Base-by-base conservation (phyloP, 2,888 invertebrate genomes). In the Leptogaster cylindrica region DNA sequence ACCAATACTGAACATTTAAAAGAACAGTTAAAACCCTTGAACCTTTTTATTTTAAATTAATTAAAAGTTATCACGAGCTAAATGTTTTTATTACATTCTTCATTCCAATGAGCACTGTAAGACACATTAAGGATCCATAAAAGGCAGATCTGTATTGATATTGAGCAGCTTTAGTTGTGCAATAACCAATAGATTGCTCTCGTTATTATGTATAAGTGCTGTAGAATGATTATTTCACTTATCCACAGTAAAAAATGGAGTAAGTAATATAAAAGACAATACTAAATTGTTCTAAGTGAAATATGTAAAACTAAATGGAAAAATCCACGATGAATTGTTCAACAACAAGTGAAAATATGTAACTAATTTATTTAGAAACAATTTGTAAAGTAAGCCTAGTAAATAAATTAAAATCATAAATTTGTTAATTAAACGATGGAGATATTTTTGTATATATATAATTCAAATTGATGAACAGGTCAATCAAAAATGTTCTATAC, bases 251-350 rank as follows among this genome's bases (percentile, higher is more conserved):
- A 52, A 52, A 18, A 28, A 31, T n/a, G n/a, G n/a, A n/a, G n/a
- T n/a, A 52, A 52, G 31, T 52, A 52, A 52, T 52, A 52, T 52
- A 52, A 52, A 52, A 52, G 52, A 52, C 52, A 52, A 52, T 52
- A 52, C 52, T 14, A 52, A 16, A 52, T 52, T 52, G 52, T 52
- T 52, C 33, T 52, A 52, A 52, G 52, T 18, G 8, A 18, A 52
- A 52, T 27, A 50, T 27, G 28, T 50, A 50, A 23, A 50, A 14
- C 12, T 33, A 33, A 52, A 52, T 28, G 12, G 18, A 52, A 28
- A 33, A 31, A 10, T n/a, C n/a, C n/a, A n/a, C n/a, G n/a, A n/a
- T n/a, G n/a, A n/a, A n/a, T n/a, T n/a, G n/a, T n/a, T n/a, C n/a
- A n/a, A n/a, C n/a, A n/a, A n/a, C n/a, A n/a, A n/a, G n/a, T n/a